These are phyloP conservation scores for Orbicella faveolata DNA, from an alignment of 64 coral and sea anemone genomes.

Conservation along the genomic window DNA sequence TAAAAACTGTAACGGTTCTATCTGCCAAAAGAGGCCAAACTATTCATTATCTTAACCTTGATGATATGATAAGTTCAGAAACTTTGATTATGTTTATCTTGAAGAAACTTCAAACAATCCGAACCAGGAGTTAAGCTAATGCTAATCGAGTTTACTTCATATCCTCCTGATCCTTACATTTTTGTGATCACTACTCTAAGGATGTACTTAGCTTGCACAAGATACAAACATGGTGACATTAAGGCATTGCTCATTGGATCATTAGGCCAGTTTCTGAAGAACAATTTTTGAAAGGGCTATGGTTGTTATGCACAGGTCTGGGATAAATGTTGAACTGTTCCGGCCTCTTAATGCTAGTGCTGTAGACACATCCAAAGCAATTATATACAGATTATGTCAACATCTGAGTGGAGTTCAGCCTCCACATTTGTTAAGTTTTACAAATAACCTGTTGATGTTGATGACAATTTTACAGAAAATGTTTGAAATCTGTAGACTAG, in stretches of 20 bases:
- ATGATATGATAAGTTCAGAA: no score
- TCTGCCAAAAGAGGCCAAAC: no score
- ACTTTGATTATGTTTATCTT: no score
- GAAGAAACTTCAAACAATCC: no score
- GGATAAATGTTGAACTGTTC: constrained; percentile 30
- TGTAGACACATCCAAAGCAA: constrained; percentile 30
- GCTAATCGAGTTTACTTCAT: constrained; percentile 8
- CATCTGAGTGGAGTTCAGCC: constrained; percentile 30
- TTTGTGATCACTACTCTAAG: constrained; percentile 35
- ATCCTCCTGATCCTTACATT: background rate
- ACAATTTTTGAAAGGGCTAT: background rate
- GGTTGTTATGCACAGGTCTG: constrained; percentile 33
- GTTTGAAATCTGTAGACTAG: background rate
- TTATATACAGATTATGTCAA: constrained; percentile 1
- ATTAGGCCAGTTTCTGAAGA: constrained; percentile 20
- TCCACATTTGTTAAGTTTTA: constrained; percentile 49
- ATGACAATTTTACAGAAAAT: constrained; percentile 24
- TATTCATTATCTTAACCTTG: no score
- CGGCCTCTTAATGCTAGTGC: background rate
- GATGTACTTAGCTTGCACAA: background rate
- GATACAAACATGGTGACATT: background rate
- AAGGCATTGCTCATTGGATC: constrained; percentile 12
- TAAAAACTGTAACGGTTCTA: no score
- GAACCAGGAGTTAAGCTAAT: background rate
- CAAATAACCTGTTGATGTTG: constrained; percentile 1